phyloP scores from a whole-genome alignment of 2,888 invertebrate genomes.

The Cosmia trapezina region DNA sequence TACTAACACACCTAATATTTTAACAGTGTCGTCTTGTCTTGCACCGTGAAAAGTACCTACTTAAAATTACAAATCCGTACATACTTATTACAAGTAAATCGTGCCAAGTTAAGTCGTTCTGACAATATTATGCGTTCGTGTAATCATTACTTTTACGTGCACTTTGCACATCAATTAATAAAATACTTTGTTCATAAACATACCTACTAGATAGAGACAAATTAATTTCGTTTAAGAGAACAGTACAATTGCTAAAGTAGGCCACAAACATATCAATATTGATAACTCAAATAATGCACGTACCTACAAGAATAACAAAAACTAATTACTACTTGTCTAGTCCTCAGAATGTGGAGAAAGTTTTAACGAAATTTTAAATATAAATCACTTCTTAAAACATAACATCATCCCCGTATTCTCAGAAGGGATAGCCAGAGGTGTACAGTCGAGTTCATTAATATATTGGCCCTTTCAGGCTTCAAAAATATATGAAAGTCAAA shows the following conservation, averaged over 20 bases:
- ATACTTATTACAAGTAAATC: conserved; percentile 31
- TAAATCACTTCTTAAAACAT: background rate
- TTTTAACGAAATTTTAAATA: background rate
- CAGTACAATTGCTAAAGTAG: conserved; percentile 47
- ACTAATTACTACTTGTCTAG: background rate
- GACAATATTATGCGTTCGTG: conserved; percentile 28
- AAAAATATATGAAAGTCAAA: no score
- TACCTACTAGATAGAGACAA: conserved; percentile 12
- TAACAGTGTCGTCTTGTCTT: background rate
- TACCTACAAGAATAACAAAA: conserved; percentile 16
- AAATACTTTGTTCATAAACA: conserved; percentile 17
- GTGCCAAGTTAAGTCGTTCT: conserved; percentile 31
- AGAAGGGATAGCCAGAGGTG: no score
- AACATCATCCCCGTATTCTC: background rate
- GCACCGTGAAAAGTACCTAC: background rate
- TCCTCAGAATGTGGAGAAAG: background rate
- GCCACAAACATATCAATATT: conserved; percentile 60
- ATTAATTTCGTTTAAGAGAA: conserved; percentile 27
- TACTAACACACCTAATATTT: background rate
- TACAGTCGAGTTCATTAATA: no score
- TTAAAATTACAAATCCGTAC: conserved; percentile 22
- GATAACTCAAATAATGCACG: conserved; percentile 44
- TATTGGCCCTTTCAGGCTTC: no score
- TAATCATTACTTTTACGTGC: conserved; percentile 29
- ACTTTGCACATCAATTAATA: conserved; percentile 34